Base-by-base conservation (phyloP, 2,888 invertebrate species). In the Eustalomyia histrio region DNA sequence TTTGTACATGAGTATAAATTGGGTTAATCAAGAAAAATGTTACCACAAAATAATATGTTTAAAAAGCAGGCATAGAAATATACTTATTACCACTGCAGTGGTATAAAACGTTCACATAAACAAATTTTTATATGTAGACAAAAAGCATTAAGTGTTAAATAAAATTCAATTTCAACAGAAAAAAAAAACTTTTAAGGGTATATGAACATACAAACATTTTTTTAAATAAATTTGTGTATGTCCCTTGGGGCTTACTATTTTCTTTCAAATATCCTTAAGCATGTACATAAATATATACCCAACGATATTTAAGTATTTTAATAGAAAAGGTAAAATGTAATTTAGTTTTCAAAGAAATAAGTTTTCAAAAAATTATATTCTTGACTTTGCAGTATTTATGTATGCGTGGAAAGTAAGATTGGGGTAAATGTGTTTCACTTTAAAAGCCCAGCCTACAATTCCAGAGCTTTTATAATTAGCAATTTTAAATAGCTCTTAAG, bases 21-120 rank as follows among this genome's bases (percentile, higher is more conserved):
- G 60, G 74, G 76, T 69, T 81, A 81, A 81, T 76, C 76, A 81
- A 69, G 60, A 74, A 67, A 76, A 76, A 76, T 81, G 52, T 74
- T 81, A 60, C 80, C 80, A 74, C 80, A 76, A 74, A 76, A 81
- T 81, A 61, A 65, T 74, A 58, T 16, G 47, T 61, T 76, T 65
- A 33, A 69, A 57, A 57, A 71, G 65, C 57, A 64, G 43, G 8
- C 52, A 55, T 67, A 60, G 52, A 43, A 29, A 53, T 17, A 60
- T 61, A 53, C 47, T 72, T 73, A 76, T 65, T 60, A 60, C 64
- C 58, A 69, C 67, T 64, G 72, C 76, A 73, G 53, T 73, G 35
- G 53, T 43, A 29, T 29, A 50, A 72, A 73, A 73, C 53, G 16
- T 69, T 69, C 58, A 60, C 18, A 53, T 47, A 72, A 58, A 55